Percentiles rank a stretch among this genome's conserved stretches.
phyloP scores from a whole-genome alignment of 2,797 vertebrate species.

The Sebastes nivosus region DNA sequence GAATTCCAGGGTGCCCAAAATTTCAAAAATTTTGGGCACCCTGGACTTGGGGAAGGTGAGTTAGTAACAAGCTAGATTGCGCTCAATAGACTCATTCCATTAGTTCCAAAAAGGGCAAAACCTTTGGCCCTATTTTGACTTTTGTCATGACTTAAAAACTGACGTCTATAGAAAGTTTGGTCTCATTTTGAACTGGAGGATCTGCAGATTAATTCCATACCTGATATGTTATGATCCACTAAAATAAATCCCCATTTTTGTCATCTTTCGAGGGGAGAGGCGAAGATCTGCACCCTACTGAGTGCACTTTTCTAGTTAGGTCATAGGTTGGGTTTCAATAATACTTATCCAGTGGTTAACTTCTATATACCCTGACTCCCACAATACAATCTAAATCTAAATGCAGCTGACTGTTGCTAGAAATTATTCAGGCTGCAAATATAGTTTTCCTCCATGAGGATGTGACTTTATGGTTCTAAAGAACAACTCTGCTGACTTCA shows the following conservation, averaged over 20 bases:
- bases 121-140: too few relatives aligned
- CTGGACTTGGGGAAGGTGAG: too few relatives aligned
- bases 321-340: background rate
- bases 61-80: too few relatives aligned
- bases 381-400: background rate
- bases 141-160: background rate
- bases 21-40: accelerated
- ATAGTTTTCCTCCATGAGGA: background rate
- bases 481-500: background rate
- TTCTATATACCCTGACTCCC: background rate
- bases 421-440: background rate
- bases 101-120: too few relatives aligned
- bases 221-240: too few relatives aligned
- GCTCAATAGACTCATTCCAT: too few relatives aligned
- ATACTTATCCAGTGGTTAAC: background rate
- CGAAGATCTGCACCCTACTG: too few relatives aligned
- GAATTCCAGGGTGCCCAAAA: too few relatives aligned
- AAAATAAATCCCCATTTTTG: background rate
- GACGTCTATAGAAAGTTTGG: background rate
- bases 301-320: background rate
- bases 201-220: background rate
- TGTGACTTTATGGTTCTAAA: background rate
- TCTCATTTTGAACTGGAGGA: background rate
- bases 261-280: background rate
- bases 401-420: background rate